phyloP scores from a whole-genome alignment of 2,888 invertebrate species.

The Scaptomyza polygonia region DNA sequence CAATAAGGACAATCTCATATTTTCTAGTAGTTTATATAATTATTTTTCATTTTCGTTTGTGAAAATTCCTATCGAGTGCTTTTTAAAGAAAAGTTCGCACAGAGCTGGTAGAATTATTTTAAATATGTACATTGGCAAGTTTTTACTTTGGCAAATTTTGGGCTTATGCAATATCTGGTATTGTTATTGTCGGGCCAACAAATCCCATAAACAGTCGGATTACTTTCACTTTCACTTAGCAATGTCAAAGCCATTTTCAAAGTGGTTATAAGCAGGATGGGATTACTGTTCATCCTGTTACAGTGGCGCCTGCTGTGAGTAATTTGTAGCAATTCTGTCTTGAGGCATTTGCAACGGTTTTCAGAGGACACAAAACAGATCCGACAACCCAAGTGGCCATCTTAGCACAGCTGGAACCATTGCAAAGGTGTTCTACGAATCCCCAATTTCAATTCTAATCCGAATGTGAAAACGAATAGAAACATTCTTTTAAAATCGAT shows the following conservation, averaged over 20 bases:
- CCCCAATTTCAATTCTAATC: not conserved
- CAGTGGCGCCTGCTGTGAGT: constrained; percentile 21
- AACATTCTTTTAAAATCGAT: constrained; percentile 48
- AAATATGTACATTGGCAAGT: constrained; percentile 18
- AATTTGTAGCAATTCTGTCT: constrained; percentile 35
- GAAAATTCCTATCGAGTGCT: no score
- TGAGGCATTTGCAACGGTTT: constrained; percentile 52
- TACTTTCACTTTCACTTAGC: constrained; percentile 31
- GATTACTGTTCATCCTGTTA: constrained; percentile 24
- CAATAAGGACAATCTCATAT: no score
- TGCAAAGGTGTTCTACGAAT: constrained; percentile 24
- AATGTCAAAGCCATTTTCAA: constrained; percentile 3
- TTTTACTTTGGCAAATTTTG: constrained; percentile 2
- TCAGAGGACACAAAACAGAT: constrained; percentile 22
- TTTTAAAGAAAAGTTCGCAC: no score
- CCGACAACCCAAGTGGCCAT: constrained; percentile 23
- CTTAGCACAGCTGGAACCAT: constrained; percentile 28
- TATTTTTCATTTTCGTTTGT: no score
- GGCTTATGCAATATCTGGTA: not conserved
- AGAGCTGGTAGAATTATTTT: constrained; percentile 8
- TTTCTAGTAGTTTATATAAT: no score
- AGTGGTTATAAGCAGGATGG: constrained; percentile 10
- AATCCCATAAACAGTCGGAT: constrained; percentile 14
- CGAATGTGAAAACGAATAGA: constrained; percentile 2
- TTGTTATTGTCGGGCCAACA: constrained; percentile 5